Evolutionary conservation across 1,140 invertebrate genomes (phyloP).

Genomic region (Penaeus vannamei): DNA sequence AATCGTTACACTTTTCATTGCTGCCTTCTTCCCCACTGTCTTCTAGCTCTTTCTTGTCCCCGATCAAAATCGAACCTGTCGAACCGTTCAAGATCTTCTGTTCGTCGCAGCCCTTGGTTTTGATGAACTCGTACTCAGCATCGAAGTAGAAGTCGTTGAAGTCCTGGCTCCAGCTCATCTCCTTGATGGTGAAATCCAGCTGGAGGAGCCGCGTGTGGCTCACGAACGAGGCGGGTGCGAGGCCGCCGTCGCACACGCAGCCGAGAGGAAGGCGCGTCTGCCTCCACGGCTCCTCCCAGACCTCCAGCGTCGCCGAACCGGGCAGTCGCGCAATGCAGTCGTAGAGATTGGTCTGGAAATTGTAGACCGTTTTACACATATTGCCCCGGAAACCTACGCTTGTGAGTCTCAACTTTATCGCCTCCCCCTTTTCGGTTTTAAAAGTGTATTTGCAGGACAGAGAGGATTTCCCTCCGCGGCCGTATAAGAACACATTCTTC

Average conservation of each 20-base stretch:
- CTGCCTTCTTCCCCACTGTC: conserved; percentile 54
- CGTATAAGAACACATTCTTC: conserved; percentile 57
- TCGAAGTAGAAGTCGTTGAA: conserved; percentile 86
- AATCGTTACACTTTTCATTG: conserved; percentile 74
- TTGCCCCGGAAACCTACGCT: conserved; percentile 59
- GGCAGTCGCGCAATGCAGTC: conserved; percentile 63
- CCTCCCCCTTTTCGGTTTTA: conserved; percentile 44
- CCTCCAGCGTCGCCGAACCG: conserved; percentile 63
- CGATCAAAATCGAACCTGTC: conserved; percentile 51
- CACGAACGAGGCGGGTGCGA: conserved; percentile 72
- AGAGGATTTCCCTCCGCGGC: conserved; percentile 54
- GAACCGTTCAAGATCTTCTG: conserved; percentile 56
- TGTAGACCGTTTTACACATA: conserved; percentile 64
- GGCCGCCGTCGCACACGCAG: conserved; percentile 61
- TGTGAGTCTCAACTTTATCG: conserved; percentile 59
- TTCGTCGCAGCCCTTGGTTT: conserved; percentile 39
- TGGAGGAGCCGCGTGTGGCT: conserved; percentile 80
- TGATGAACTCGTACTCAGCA: conserved; percentile 82
- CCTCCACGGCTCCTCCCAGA: conserved; percentile 61
- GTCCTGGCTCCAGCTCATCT: conserved; percentile 88
- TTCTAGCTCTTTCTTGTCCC: conserved; percentile 48
- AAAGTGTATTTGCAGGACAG: conserved; percentile 62
- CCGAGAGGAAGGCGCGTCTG: conserved; percentile 63
- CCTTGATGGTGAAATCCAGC: conserved; percentile 81
- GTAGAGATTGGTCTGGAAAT: conserved; percentile 60